Percentiles rank a stretch among this genome's conserved stretches.
Evolutionary conservation across 2,888 invertebrate genomes (phyloP).

Genomic region (Cordylochernes scorpioides): DNA sequence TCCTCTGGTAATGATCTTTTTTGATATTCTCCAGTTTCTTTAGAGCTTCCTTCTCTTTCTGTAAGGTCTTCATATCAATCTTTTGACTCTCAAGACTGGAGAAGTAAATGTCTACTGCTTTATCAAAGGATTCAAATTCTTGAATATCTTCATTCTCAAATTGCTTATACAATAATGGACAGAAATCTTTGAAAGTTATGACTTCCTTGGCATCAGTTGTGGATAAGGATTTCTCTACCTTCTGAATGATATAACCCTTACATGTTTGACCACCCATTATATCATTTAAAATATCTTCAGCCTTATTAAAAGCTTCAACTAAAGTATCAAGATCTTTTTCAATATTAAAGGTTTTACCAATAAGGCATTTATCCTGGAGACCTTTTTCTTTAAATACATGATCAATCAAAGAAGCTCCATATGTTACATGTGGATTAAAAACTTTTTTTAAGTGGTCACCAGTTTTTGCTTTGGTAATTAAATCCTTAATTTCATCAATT

Average conservation of each 20-base stretch:
- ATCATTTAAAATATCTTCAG: conserved; percentile 32
- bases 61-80: conserved; percentile 49
- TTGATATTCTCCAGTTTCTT: conserved; percentile 85
- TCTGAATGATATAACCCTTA: conserved; percentile 69
- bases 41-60: conserved; percentile 60
- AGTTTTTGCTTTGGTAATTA: conserved; percentile 34
- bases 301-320: conserved; percentile 34
- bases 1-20: conserved; percentile 66
- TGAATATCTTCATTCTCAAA: conserved; percentile 32
- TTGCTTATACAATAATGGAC: conserved; percentile 58
- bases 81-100: conserved; percentile 81
- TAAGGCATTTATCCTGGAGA: no score
- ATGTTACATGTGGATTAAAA: conserved; percentile 52
- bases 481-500: conserved; percentile 30
- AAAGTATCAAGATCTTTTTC: conserved; percentile 36
- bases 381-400: conserved; percentile 66
- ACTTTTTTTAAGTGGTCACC: conserved; percentile 54
- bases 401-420: conserved; percentile 69
- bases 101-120: conserved; percentile 82
- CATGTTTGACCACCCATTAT: neutral
- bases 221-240: conserved; percentile 36
- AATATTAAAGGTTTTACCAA: conserved; percentile 25
- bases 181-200: conserved; percentile 67
- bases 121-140: conserved; percentile 21
- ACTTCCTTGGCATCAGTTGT: conserved; percentile 17